phyloP scores from a whole-genome alignment of 2,888 invertebrate species.

The Hydraecia micacea region DNA sequence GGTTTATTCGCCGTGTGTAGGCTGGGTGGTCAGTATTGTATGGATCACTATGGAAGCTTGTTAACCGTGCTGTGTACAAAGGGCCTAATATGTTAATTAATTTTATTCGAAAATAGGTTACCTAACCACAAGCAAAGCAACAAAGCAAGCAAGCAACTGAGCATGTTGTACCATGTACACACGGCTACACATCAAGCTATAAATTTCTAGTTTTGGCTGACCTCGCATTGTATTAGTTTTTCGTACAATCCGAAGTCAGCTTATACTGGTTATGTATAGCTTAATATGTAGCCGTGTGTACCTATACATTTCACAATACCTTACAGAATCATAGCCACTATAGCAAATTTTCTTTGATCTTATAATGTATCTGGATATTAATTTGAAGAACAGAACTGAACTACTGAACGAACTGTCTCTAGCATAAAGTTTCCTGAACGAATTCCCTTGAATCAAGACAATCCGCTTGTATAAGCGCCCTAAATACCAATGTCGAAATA shows the following conservation, averaged over 20 bases:
- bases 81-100: neutral
- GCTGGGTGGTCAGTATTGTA: neutral
- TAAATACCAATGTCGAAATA: constrained; percentile 75
- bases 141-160: neutral
- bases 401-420: constrained; percentile 1
- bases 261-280: too few relatives aligned
- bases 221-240: too few relatives aligned
- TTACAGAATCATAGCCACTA: neutral
- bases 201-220: too few relatives aligned
- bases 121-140: neutral
- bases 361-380: constrained; percentile 13
- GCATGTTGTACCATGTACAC: neutral
- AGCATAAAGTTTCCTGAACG: constrained; percentile 40
- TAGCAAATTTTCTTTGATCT: constrained; percentile 28
- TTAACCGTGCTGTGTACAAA: neutral
- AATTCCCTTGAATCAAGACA: constrained; percentile 67
- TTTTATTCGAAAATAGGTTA: neutral
- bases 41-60: neutral
- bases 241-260: too few relatives aligned
- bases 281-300: too few relatives aligned
- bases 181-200: too few relatives aligned
- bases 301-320: neutral
- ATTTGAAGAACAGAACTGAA: constrained; percentile 9
- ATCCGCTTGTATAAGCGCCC: constrained; percentile 73
- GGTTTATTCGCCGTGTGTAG: neutral